phyloP scores from a whole-genome alignment of 2,797 vertebrate species.

The Lophotriccus pileatus region DNA sequence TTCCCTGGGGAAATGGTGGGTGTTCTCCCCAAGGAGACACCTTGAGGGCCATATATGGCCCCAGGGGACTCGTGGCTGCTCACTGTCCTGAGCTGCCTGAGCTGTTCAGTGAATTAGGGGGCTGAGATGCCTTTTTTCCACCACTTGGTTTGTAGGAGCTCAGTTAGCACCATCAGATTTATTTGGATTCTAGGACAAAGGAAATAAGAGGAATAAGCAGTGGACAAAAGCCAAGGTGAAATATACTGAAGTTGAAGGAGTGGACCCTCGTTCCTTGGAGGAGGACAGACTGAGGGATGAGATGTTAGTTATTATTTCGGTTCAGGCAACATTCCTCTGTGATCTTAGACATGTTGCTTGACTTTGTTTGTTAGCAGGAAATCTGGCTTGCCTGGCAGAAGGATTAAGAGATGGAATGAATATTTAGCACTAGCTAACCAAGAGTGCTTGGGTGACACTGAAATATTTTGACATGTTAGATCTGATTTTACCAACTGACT shows the following conservation, averaged over 20 bases:
- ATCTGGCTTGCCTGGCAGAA: neutral
- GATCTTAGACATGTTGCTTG: neutral
- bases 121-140: neutral
- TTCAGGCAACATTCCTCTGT: slow-evolving; percentile 10
- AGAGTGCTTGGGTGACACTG: slow-evolving; percentile 33
- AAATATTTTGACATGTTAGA: slow-evolving; percentile 51
- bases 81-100: accelerated
- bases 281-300: neutral
- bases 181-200: neutral
- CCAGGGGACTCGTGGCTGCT: accelerated
- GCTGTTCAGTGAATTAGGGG: neutral
- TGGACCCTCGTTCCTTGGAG: neutral
- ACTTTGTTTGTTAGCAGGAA: slow-evolving; percentile 9
- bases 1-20: neutral
- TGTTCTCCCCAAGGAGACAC: neutral
- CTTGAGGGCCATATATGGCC: accelerated
- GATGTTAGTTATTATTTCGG: neutral
- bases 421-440: slow-evolving; percentile 43
- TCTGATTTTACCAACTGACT: slow-evolving; percentile 30
- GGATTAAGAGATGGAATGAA: neutral
- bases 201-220: slow-evolving; percentile 14
- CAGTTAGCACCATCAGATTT: neutral
- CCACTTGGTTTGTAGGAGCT: neutral
- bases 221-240: slow-evolving; percentile 40
- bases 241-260: neutral